phyloP scores from a whole-genome alignment of 2,113 vertebrate species.

The Aythya baeri region DNA sequence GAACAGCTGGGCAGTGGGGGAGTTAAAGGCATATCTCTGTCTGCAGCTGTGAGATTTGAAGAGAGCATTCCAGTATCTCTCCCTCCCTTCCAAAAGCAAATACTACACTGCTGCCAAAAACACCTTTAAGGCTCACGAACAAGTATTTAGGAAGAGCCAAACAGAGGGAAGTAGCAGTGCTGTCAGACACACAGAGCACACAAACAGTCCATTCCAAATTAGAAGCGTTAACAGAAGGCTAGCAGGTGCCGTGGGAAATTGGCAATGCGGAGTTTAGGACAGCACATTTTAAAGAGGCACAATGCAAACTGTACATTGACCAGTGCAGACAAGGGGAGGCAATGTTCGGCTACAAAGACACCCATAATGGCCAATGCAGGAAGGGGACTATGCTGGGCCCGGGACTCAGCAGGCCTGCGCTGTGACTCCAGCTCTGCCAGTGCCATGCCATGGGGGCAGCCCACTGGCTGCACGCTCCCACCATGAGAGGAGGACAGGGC shows the following conservation, averaged over 20 bases:
- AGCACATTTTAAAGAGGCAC: background rate
- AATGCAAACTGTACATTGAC: background rate
- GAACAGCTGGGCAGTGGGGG: background rate
- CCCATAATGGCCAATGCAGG: background rate
- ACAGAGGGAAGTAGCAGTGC: background rate
- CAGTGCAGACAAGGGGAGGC: background rate
- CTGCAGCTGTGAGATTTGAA: background rate
- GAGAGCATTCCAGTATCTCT: accelerated
- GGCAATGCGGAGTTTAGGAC: accelerated
- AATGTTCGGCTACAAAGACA: background rate
- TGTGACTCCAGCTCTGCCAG: background rate
- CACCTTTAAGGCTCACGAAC: background rate
- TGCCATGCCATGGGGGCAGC: accelerated
- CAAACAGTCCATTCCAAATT: accelerated
- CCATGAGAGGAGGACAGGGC: accelerated
- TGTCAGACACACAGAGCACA: accelerated
- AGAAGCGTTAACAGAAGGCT: background rate
- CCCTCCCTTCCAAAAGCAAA: background rate
- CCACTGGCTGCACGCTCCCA: accelerated
- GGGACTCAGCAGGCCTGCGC: background rate
- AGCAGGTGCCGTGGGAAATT: background rate
- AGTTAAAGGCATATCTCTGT: background rate
- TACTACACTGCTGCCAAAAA: background rate
- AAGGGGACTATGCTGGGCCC: background rate
- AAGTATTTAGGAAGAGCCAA: background rate